Evolutionary conservation across 2,113 vertebrate species (phyloP).

Genomic region (Etia nguti): DNA sequence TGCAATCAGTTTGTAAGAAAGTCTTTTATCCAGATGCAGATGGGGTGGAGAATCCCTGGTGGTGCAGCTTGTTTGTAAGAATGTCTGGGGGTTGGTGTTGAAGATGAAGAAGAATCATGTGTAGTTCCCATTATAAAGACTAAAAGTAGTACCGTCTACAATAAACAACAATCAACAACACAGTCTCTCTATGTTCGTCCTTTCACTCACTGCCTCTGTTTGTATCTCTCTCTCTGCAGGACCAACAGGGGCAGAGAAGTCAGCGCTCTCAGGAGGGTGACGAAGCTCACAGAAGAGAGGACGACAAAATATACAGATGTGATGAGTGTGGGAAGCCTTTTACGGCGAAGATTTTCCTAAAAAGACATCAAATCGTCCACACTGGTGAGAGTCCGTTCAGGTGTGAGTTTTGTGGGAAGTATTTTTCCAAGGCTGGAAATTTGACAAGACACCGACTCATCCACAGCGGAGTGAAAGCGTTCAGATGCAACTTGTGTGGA

Average conservation of each 20-base stretch:
- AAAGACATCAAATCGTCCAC: background rate
- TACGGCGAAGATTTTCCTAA: background rate
- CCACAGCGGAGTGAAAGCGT: background rate
- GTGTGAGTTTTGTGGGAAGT: background rate
- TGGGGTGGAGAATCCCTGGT: accelerated
- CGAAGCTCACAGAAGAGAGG: background rate
- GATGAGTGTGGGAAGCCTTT: background rate
- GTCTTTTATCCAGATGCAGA: background rate
- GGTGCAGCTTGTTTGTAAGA: background rate
- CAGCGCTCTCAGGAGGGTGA: accelerated
- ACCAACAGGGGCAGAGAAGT: background rate
- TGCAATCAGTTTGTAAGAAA: background rate
- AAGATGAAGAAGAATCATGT: accelerated
- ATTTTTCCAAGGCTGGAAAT: background rate
- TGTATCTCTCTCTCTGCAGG: background rate
- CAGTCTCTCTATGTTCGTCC: background rate
- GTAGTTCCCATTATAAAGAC: background rate
- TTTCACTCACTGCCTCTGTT: background rate
- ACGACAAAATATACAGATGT: background rate
- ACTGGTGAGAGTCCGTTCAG: background rate
- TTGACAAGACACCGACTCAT: background rate
- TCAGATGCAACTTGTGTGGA: background rate
- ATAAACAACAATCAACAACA: accelerated
- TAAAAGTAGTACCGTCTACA: background rate
- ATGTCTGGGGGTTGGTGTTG: background rate